These are phyloP conservation scores for Piaya cayana DNA, from an alignment of 2,113 vertebrate genomes.

Conservation along the genomic window DNA sequence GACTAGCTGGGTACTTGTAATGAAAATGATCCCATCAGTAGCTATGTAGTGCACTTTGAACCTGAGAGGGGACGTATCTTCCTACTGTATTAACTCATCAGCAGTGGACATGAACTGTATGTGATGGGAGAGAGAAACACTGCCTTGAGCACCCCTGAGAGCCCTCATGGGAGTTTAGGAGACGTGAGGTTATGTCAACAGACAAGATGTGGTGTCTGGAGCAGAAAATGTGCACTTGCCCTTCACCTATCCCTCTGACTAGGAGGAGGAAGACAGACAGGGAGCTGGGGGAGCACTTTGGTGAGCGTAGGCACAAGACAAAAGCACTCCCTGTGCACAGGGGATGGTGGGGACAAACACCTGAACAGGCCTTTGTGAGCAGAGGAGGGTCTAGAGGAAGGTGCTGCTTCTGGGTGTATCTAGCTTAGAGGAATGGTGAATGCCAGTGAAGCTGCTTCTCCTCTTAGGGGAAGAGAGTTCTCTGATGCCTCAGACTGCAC, in stretches of 20 bases:
- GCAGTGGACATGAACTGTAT: not conserved
- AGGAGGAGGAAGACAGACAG: not conserved
- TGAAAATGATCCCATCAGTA: not conserved
- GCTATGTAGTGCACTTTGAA: not conserved
- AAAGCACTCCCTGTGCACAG: not conserved
- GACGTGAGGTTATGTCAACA: not conserved
- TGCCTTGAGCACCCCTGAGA: not conserved
- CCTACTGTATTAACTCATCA: not conserved
- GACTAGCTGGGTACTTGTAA: not conserved
- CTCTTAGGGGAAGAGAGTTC: not conserved
- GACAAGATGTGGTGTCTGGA: not conserved
- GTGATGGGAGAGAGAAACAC: not conserved
- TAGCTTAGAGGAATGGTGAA: not conserved
- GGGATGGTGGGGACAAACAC: not conserved
- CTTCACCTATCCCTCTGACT: accelerated
- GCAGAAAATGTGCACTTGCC: not conserved
- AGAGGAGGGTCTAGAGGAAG: not conserved
- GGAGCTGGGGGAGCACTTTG: accelerated
- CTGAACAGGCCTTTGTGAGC: not conserved
- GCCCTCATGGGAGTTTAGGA: not conserved
- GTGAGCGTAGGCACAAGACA: accelerated
- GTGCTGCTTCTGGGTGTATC: not conserved
- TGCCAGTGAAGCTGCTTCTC: not conserved
- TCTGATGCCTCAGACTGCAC: not conserved
- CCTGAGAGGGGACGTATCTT: not conserved